A percentile compares a stretch with the other conserved stretches of the same genome.
phyloP scores from a whole-genome alignment of 1,140 invertebrate genomes.

The Steinernema khuongi region DNA sequence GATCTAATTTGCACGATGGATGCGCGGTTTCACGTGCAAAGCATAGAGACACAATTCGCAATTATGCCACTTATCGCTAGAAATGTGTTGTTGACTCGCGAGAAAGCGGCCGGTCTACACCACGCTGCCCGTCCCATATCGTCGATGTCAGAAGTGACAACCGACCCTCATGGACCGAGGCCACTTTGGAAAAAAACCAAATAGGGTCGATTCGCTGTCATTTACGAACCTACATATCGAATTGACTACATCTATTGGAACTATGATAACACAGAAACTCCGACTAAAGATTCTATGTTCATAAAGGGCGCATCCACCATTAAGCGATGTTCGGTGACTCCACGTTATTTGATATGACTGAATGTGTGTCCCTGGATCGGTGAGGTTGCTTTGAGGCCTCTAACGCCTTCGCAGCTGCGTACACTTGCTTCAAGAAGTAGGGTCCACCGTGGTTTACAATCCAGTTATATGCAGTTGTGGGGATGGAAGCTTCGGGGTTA shows the following conservation, averaged over 20 bases:
- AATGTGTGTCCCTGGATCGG: background rate
- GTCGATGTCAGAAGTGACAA: no score
- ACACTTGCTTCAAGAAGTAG: constrained; percentile 47
- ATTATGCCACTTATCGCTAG: no score
- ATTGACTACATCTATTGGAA: constrained; percentile 1
- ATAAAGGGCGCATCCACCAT: background rate
- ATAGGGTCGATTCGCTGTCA: background rate
- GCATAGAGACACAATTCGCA: no score
- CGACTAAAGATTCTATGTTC: background rate
- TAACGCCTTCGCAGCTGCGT: background rate
- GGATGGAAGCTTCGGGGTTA: constrained; percentile 63
- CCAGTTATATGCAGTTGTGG: constrained; percentile 61
- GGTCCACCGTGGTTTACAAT: constrained; percentile 60
- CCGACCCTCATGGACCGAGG: no score
- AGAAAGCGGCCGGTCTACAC: no score
- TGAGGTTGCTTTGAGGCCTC: background rate
- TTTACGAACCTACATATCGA: no score
- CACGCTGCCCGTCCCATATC: no score
- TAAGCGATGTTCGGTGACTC: background rate
- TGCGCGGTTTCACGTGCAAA: no score
- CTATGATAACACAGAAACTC: background rate
- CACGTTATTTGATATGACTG: background rate
- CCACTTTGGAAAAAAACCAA: background rate
- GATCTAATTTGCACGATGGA: no score
- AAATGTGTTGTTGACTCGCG: no score